These are phyloP conservation scores for Tetramorium simillimum DNA, from an alignment of 1,140 invertebrate genomes.

Conservation along the genomic window DNA sequence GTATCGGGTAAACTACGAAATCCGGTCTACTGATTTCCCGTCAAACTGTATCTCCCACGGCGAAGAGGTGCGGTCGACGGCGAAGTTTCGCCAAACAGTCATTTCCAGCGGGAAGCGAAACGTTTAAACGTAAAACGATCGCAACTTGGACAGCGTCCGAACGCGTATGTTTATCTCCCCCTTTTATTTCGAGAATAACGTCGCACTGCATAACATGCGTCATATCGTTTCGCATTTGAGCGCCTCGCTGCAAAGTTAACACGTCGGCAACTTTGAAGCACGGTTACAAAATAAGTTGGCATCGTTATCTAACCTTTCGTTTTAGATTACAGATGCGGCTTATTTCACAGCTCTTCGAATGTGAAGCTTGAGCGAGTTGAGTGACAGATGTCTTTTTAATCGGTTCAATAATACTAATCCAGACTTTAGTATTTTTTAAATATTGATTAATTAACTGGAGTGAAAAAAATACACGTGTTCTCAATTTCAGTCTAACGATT, in stretches of 20 bases:
- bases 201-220: not conserved
- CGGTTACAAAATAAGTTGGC: conserved; percentile 21
- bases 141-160: not conserved
- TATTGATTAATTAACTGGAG: not conserved
- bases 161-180: not conserved
- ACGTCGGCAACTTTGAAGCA: not conserved
- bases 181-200: not conserved
- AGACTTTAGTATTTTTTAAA: not conserved
- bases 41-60: not conserved
- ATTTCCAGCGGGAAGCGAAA: not conserved
- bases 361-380: no score
- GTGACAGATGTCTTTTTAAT: not conserved
- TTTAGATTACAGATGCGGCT: not conserved
- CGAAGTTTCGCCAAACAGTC: not conserved
- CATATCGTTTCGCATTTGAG: not conserved
- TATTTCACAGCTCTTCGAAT: not conserved
- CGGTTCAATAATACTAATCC: not conserved
- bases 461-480: not conserved
- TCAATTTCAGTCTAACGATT: conserved; percentile 70
- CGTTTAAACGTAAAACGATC: not conserved
- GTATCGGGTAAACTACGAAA: not conserved
- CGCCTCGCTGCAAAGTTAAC: not conserved
- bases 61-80: not conserved
- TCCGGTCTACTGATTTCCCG: not conserved
- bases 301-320: not conserved